These are phyloP conservation scores for Micrastur ruficollis DNA, from an alignment of 2,797 vertebrate genomes.

Conservation along the genomic window DNA sequence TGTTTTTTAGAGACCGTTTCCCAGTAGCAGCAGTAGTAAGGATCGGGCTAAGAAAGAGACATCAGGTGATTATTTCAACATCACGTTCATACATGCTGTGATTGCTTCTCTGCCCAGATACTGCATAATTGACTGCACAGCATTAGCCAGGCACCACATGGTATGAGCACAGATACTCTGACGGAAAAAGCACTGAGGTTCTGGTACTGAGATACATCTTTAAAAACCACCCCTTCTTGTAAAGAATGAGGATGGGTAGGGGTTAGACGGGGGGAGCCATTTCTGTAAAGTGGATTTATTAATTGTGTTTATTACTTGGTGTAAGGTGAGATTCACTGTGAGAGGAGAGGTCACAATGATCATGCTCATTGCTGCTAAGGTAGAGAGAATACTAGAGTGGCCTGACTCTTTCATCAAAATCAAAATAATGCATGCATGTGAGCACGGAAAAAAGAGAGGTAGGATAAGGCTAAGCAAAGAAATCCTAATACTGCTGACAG, in stretches of 20 bases:
- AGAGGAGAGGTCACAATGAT: background rate
- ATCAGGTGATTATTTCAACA: background rate
- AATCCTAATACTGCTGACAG: background rate
- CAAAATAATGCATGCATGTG: background rate
- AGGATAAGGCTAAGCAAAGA: background rate
- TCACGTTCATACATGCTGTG: background rate
- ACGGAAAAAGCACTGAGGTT: background rate
- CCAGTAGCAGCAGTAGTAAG: background rate
- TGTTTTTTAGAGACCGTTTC: background rate
- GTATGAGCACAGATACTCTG: background rate
- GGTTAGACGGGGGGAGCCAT: background rate
- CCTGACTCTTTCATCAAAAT: background rate
- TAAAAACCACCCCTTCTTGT: background rate
- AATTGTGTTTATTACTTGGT: background rate
- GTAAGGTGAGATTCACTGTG: background rate
- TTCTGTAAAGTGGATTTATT: background rate
- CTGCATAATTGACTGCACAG: slow-evolving; percentile 57
- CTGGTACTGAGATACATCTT: background rate
- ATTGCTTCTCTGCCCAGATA: slow-evolving; percentile 70
- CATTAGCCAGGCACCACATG: slow-evolving; percentile 43
- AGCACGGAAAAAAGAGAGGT: background rate
- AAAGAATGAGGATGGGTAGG: background rate
- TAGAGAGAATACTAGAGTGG: background rate
- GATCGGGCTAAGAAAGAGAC: background rate
- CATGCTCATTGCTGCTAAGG: background rate